Evolutionary conservation across 1,140 invertebrate genomes (phyloP).

Genomic region (Drosophila sproati): DNA sequence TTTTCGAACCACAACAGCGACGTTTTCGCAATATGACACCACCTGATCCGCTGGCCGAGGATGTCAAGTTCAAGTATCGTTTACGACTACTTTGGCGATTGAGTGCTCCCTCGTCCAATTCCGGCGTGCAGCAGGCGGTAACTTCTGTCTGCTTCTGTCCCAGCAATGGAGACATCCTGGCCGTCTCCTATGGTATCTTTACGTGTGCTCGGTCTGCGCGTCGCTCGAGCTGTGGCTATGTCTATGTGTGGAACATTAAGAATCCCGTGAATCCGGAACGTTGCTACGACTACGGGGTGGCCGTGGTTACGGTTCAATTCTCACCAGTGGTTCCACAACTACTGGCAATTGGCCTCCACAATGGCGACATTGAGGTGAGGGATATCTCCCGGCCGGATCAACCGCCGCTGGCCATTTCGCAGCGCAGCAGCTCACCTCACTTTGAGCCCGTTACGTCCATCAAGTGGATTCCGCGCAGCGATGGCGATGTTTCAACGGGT

Average conservation of each 20-base stretch:
- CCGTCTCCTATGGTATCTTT: constrained; percentile 89
- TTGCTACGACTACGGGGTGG: constrained; percentile 88
- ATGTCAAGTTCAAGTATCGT: constrained; percentile 88
- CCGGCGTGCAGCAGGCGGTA: constrained; percentile 82
- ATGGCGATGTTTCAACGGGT: constrained; percentile 78
- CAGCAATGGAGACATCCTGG: constrained; percentile 88
- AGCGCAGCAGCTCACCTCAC: constrained; percentile 86
- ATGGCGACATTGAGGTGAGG: constrained; percentile 90
- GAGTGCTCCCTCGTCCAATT: constrained; percentile 37
- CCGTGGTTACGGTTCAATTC: constrained; percentile 91
- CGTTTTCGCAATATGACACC: constrained; percentile 87
- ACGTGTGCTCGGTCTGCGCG: constrained; percentile 42
- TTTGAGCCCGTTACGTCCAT: constrained; percentile 89
- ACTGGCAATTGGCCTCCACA: constrained; percentile 91
- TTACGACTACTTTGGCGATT: constrained; percentile 88
- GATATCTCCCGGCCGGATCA: constrained; percentile 87
- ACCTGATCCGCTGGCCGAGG: constrained; percentile 86
- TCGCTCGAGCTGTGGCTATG: constrained; percentile 41
- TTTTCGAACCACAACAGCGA: constrained; percentile 88
- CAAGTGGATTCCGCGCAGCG: constrained; percentile 85
- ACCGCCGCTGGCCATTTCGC: constrained; percentile 86
- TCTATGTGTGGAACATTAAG: constrained; percentile 93
- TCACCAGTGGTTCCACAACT: constrained; percentile 89
- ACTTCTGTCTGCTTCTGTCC: constrained; percentile 88
- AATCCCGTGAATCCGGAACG: constrained; percentile 93